phyloP scores from a whole-genome alignment of 2,113 vertebrate genomes.

The Xenopus laevis region DNA sequence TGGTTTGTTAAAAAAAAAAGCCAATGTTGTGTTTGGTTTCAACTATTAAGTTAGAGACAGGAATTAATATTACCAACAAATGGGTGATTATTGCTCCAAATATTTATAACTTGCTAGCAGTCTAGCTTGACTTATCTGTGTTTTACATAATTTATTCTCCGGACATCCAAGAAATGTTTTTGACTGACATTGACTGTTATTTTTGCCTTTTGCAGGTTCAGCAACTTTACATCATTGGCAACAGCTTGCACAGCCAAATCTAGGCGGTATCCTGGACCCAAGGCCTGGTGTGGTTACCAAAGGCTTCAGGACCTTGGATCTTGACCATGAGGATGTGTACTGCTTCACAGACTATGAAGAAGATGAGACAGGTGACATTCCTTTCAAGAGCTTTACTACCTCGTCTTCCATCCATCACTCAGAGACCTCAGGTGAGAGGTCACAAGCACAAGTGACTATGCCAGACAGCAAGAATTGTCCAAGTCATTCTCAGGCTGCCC shows the following conservation, averaged over 20 bases:
- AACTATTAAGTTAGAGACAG: too few species aligned
- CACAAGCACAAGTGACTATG: constrained; percentile 70
- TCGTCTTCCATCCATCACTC: constrained; percentile 69
- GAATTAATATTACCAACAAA: too few species aligned
- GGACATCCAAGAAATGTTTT: too few species aligned
- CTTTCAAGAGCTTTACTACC: constrained; percentile 77
- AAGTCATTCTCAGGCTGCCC: constrained; percentile 72
- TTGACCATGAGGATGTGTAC: constrained; percentile 88
- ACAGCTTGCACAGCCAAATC: constrained; percentile 93
- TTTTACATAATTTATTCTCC: too few species aligned
- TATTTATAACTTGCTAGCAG: too few species aligned
- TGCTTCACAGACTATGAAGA: constrained; percentile 93
- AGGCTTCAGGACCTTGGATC: constrained; percentile 85
- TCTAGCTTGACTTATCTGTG: too few species aligned
- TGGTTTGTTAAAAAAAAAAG: too few species aligned
- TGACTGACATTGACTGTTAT: background rate
- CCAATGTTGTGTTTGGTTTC: too few species aligned
- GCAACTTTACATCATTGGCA: constrained; percentile 98
- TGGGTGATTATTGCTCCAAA: too few species aligned
- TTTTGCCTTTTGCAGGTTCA: constrained; percentile 72
- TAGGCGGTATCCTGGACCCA: constrained; percentile 88
- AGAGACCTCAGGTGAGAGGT: constrained; percentile 79
- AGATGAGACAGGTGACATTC: constrained; percentile 84
- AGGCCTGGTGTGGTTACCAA: constrained; percentile 95
- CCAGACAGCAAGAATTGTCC: constrained; percentile 71